Evolutionary conservation across 2,888 invertebrate species (phyloP), one percentile per base, ranked within the genome.

Genomic region (Tuta absoluta): DNA sequence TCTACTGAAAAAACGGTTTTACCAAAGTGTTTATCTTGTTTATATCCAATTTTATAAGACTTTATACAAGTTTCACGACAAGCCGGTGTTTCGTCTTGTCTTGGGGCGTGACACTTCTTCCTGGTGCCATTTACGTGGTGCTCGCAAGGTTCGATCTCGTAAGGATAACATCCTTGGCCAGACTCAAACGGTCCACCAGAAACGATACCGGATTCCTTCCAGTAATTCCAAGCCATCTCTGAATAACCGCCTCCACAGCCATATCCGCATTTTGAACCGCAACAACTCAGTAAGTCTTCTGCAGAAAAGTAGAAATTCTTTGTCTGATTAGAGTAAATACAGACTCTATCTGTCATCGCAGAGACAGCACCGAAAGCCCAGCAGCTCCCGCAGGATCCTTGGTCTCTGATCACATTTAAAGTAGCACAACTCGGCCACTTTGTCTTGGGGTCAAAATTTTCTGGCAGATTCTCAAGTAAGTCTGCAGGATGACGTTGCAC

Each of bases 301-400:
- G 97, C 94, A 0, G 98, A 97, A 75, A 97, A 94, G 73, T 95
- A 95, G 77, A 95, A 94, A 80, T 96, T 93, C 14, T 91, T 80
- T 17, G 93, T 92, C 19, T 94, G 97, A 51, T 95, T 93, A 0
- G 96, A 95, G 75, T 95, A 95, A 72, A 97, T 97, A 85, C 98
- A 98, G 33, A 95, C 93, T 63, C 98, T 93, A 85, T 98, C 98
- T 4, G 97, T 96, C 95, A 98, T 98, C 1, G 97, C 96, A 84
- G 97, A 97, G 0, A 96, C 97, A 10, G 97, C 97, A 38, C 96
- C 97, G 83, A 97, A 97, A 2, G 97, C 98, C 98, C 98, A 98
- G 87, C 98, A 98, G 48, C 97, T 97, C 24, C 98, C 98, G 82
- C 98, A 98, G n/a, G 96, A 95, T 12, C 96, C 96, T 72, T 97